These are phyloP conservation scores for Lepidothrix coronata DNA, from an alignment of 2,113 vertebrate species.

Conservation along the genomic window DNA sequence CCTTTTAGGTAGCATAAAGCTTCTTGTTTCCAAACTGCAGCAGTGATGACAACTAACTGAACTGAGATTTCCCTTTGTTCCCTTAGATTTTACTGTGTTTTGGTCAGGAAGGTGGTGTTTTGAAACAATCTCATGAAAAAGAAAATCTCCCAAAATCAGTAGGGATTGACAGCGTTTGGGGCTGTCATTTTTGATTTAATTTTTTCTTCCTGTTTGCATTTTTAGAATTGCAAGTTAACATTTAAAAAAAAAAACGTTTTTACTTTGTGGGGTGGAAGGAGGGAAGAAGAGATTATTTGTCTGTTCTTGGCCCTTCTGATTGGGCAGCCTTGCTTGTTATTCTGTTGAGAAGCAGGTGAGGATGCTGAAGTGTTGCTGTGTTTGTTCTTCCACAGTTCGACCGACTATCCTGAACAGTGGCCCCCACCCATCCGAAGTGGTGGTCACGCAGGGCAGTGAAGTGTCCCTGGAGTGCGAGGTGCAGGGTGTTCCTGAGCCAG, in stretches of 20 bases:
- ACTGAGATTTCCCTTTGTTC: background rate
- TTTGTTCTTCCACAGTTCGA: conserved; percentile 73
- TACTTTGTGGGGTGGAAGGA: fast-evolving
- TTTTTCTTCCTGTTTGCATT: background rate
- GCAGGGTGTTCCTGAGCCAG: conserved; percentile 82
- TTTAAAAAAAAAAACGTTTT: background rate
- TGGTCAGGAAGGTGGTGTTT: background rate
- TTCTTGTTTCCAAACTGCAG: background rate
- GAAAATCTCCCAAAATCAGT: background rate
- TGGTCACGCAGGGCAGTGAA: conserved; percentile 76
- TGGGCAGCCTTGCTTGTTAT: background rate
- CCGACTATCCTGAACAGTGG: conserved; percentile 80
- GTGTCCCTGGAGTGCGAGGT: conserved; percentile 84
- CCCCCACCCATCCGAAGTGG: conserved; percentile 64
- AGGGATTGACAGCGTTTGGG: background rate
- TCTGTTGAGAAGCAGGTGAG: background rate
- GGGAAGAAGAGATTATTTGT: background rate
- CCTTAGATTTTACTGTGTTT: background rate
- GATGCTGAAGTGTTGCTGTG: background rate
- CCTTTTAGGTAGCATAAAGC: background rate
- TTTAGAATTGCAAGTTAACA: background rate
- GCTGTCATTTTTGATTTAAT: background rate
- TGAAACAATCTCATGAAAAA: background rate
- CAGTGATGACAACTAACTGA: background rate
- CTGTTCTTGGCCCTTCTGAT: background rate